Conservation (phyloP, 64 coral and sea anemone genomes). For the Montipora efflorescens region DNA sequence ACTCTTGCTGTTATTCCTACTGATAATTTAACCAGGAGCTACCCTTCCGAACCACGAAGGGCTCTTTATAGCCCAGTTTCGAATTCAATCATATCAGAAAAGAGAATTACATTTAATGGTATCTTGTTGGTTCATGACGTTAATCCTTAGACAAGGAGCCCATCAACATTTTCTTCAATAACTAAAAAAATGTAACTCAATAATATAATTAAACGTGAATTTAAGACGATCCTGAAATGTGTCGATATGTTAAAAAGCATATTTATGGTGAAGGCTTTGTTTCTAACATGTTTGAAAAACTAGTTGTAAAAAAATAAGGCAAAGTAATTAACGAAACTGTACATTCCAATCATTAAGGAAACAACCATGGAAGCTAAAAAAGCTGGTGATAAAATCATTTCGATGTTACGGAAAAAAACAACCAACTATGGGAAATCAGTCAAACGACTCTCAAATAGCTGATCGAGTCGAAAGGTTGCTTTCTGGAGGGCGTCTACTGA, state of each 20-base stretch:
- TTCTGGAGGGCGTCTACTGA: too few relatives aligned
- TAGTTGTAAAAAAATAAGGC: background rate
- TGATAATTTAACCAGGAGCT: background rate
- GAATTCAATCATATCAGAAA: constrained; percentile 2
- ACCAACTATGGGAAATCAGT: background rate
- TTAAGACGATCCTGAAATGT: constrained; percentile 2
- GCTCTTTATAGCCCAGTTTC: background rate
- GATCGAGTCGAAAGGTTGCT: too few relatives aligned
- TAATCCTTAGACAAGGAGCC: too few relatives aligned
- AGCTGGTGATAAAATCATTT: constrained; percentile 21
- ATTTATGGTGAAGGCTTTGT: constrained; percentile 57
- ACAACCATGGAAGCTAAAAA: background rate
- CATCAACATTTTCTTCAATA: too few relatives aligned
- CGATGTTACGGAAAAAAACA: background rate
- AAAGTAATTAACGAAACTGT: background rate
- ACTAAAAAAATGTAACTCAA: background rate
- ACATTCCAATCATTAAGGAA: background rate
- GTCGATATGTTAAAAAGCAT: constrained; percentile 35
- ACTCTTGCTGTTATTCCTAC: constrained; percentile 40
- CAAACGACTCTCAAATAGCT: too few relatives aligned
- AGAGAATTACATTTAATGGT: constrained; percentile 47
- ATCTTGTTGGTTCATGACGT: background rate
- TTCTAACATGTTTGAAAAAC: background rate
- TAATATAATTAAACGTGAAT: constrained; percentile 7
- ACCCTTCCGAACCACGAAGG: constrained; percentile 5